Percentiles rank a stretch among this genome's conserved stretches.
These are phyloP conservation scores for Disparrhopalites patrizii DNA, from an alignment of 2,888 invertebrate genomes.

Conservation along the genomic window DNA sequence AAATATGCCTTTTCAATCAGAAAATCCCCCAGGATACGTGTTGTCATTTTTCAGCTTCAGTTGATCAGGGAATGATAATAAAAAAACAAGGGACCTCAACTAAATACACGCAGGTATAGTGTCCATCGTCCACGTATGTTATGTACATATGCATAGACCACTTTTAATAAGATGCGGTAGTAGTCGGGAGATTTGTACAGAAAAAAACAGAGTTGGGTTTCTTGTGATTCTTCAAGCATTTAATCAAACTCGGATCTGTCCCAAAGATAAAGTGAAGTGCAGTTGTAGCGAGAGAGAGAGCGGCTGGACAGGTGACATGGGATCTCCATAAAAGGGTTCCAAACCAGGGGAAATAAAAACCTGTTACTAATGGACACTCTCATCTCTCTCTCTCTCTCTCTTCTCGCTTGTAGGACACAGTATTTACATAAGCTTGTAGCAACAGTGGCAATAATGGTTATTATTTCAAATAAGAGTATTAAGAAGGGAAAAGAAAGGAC, in stretches of 20 bases:
- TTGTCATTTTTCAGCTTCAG: no score
- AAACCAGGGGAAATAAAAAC: slow-evolving; percentile 9
- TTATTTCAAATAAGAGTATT: not conserved
- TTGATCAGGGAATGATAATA: no score
- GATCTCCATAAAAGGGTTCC: slow-evolving; percentile 27
- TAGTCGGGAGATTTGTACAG: not conserved
- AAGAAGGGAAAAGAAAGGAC: not conserved
- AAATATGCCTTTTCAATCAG: no score
- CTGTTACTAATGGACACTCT: slow-evolving; percentile 8
- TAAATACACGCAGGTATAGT: no score
- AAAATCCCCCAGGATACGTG: no score
- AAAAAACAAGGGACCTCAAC: no score
- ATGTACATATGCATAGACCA: no score
- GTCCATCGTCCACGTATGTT: no score
- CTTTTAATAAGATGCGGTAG: not conserved
- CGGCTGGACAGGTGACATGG: slow-evolving; percentile 20
- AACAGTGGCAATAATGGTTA: not conserved
- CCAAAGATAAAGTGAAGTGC: slow-evolving; percentile 8
- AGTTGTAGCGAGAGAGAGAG: not conserved
- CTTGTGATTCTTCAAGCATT: slow-evolving; percentile 3
- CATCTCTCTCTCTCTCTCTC: no score
- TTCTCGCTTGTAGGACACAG: not conserved
- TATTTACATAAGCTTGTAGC: not conserved
- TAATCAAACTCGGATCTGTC: slow-evolving; percentile 11
- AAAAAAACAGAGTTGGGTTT: not conserved